Base-by-base conservation (phyloP, 2,797 vertebrate genomes). In the Xenentodon cancila region DNA sequence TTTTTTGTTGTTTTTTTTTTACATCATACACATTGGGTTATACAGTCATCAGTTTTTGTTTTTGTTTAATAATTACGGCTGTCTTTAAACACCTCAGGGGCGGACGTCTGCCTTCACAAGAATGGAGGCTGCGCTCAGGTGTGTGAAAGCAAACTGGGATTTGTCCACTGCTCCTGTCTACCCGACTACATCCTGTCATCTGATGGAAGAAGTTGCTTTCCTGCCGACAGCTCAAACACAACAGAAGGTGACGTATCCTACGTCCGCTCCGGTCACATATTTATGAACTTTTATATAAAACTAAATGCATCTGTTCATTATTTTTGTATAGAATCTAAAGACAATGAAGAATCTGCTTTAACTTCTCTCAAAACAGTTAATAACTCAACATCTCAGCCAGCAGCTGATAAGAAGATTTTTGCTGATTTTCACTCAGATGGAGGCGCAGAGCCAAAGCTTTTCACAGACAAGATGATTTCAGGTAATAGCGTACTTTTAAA, bases 61-160 rank as follows among this genome's bases (percentile, higher is more conserved):
- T n/a, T n/a, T n/a, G n/a, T n/a, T n/a, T n/a, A 13, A 37, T 13
- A 37, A 13, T 13, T 12, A 3, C 12, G 34, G 11, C 12, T 3
- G 9, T 37, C 9, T 37, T 37, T 3, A 45, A 1, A 43, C 7
- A n/a, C 12, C 51, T 47, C 73, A 96, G 95, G 94, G 18, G 72
- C 85, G 44, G 85, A 96, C 46, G 82, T 93, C 65, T 97, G 95
- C 80, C 89, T 93, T 59, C 76, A 95, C 79, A 64, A 89, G 63
- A 97, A 96, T 0, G 95, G 96, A 80, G 95, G 93, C 11, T 96
- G 95, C 82, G 86, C 89, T 47, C 95, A 96, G 46, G 77, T 94
- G 75, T 97, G 96, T 90, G 91, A 94, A 82, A 95, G 90, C 78
- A 91, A 71, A 59, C 86, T 92, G 73, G 94, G 94, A 69, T 72